Evolutionary conservation across 2,888 invertebrate genomes (phyloP).

Genomic region (Aplocera efformata): DNA sequence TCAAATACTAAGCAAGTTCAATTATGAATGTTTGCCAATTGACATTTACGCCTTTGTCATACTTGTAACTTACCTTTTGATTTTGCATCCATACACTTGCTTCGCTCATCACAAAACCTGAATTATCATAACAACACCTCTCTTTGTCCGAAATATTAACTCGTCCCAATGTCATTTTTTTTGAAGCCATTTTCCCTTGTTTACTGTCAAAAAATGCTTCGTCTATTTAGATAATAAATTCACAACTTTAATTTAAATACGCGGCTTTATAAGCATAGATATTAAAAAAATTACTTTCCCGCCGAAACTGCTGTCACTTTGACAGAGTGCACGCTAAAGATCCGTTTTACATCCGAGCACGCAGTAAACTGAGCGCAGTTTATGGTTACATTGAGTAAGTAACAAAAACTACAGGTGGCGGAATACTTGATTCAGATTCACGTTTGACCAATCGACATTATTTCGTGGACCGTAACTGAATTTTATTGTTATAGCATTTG

Average conservation of each 20-base stretch:
- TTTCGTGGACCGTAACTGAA: conserved; percentile 3
- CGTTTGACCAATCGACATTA: conserved; percentile 12
- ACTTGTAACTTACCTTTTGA: conserved; percentile 27
- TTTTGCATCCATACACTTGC: conserved; percentile 48
- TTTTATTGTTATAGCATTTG: conserved; percentile 6
- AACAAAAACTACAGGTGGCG: conserved; percentile 18
- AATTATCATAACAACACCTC: conserved; percentile 58
- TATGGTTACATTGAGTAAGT: conserved; percentile 16
- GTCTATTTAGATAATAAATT: no score
- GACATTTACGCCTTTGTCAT: no score
- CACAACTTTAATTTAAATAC: no score
- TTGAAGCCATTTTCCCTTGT: conserved; percentile 12
- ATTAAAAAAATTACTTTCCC: conserved; percentile 30
- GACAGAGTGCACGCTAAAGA: conserved; percentile 16
- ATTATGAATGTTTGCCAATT: no score
- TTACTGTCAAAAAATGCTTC: no score
- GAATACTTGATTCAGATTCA: conserved; percentile 11
- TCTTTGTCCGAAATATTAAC: conserved; percentile 43
- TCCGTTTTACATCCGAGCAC: conserved; percentile 21
- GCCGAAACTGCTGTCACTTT: conserved; percentile 41
- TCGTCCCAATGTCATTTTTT: conserved; percentile 31
- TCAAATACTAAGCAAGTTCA: no score
- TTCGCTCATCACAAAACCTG: conserved; percentile 63
- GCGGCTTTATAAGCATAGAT: no score
- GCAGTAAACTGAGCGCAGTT: conserved; percentile 22